Percentiles rank a stretch among this genome's conserved stretches.
Conservation (phyloP, 2,888 invertebrate species). For the Agrotis exclamationis region DNA sequence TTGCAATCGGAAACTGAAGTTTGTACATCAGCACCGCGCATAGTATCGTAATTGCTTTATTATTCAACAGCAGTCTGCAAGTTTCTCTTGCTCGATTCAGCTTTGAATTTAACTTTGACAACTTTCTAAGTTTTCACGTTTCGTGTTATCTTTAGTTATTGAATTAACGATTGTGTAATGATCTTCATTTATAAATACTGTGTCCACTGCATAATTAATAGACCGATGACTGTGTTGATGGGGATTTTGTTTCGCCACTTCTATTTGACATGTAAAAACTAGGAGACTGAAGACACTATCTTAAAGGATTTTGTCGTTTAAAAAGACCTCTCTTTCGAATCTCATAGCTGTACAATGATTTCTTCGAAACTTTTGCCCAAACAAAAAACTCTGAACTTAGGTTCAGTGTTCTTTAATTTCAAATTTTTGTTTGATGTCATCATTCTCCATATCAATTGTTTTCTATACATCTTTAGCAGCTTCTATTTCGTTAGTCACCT, state of each 20-base stretch:
- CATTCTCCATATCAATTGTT: background rate
- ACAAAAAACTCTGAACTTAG: no score
- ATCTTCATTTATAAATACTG: background rate
- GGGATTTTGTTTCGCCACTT: background rate
- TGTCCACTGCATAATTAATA: background rate
- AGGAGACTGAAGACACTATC: no score
- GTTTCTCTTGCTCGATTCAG: slow-evolving; percentile 22
- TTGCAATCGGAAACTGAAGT: slow-evolving; percentile 19
- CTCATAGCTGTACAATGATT: no score
- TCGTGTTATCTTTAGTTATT: slow-evolving; percentile 5
- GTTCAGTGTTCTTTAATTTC: no score
- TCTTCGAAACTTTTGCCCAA: no score
- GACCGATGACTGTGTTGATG: background rate
- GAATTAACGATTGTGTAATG: background rate
- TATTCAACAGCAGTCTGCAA: slow-evolving; percentile 27
- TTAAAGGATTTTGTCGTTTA: no score
- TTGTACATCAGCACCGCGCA: slow-evolving; percentile 13
- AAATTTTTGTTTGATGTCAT: no score
- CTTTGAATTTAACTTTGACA: slow-evolving; percentile 20
- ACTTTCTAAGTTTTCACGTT: background rate
- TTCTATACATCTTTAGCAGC: background rate
- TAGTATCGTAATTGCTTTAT: slow-evolving; percentile 31
- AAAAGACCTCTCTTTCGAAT: no score
- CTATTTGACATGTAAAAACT: background rate
- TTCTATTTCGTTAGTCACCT: background rate